phyloP scores from a whole-genome alignment of 2,797 vertebrate genomes.

The Zenarchopterus dispar region DNA sequence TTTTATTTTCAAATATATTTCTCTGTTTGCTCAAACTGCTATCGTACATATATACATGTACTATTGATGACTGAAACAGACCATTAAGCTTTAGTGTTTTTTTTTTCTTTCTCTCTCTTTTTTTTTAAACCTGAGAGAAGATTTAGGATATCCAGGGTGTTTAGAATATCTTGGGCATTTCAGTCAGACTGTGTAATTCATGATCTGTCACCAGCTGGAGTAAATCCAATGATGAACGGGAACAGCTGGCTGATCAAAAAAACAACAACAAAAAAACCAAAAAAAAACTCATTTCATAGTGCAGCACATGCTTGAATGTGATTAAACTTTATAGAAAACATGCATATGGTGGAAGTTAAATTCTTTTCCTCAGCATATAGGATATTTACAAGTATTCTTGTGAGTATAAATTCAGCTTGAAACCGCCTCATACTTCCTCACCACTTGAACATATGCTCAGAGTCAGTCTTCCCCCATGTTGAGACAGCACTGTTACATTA shows the following conservation, averaged over 20 bases:
- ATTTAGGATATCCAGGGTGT: no score
- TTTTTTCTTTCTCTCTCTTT: no score
- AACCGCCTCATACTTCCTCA: conserved; percentile 64
- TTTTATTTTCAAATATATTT: no score
- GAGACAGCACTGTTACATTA: conserved; percentile 62
- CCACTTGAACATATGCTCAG: conserved; percentile 66
- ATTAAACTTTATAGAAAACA: conserved; percentile 45
- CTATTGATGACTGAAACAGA: no score
- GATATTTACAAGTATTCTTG: conserved; percentile 45
- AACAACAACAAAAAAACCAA: no score
- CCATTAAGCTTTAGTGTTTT: no score
- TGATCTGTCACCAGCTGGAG: conserved; percentile 19
- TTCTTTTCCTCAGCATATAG: conserved; percentile 52
- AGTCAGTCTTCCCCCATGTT: conserved; percentile 50
- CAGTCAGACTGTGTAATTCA: background rate
- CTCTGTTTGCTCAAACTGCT: no score
- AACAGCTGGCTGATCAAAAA: conserved; percentile 61
- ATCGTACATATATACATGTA: no score
- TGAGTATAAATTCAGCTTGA: conserved; percentile 60
- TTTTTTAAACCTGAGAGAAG: no score
- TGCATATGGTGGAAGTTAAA: conserved; percentile 35
- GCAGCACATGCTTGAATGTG: conserved; percentile 44
- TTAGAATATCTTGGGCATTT: no score
- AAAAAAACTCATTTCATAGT: conserved; percentile 42
- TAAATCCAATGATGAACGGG: conserved; percentile 45